Evolutionary conservation across 2,888 invertebrate species (phyloP).

Genomic region (Drosophila mayaguana): DNA sequence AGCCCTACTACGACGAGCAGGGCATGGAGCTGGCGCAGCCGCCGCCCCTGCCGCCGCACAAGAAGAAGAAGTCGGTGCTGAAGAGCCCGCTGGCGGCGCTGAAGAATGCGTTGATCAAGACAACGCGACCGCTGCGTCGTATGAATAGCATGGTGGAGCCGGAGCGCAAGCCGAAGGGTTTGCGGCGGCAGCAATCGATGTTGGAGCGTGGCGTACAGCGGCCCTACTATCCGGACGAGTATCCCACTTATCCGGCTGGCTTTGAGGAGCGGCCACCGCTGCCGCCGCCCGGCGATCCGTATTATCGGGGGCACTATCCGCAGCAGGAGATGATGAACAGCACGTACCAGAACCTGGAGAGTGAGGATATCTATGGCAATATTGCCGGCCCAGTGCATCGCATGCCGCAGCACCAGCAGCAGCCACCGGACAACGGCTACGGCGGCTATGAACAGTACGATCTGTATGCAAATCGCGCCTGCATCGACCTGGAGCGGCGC

Average conservation of each 20-base stretch:
- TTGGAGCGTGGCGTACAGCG: slow-evolving; percentile 83
- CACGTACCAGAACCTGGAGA: slow-evolving; percentile 84
- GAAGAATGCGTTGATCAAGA: slow-evolving; percentile 84
- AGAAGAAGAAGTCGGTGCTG: slow-evolving; percentile 84
- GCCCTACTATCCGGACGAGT: slow-evolving; percentile 84
- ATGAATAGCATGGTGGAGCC: slow-evolving; percentile 85
- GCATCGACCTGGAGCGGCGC: slow-evolving; percentile 84
- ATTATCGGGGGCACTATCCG: slow-evolving; percentile 67
- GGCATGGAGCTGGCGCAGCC: slow-evolving; percentile 68
- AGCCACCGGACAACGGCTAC: slow-evolving; percentile 59
- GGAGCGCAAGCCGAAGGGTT: slow-evolving; percentile 81
- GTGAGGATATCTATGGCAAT: slow-evolving; percentile 84
- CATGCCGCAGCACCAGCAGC: slow-evolving; percentile 25
- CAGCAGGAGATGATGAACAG: slow-evolving; percentile 81
- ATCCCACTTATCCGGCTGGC: slow-evolving; percentile 83
- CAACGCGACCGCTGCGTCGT: slow-evolving; percentile 83
- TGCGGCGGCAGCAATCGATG: slow-evolving; percentile 85
- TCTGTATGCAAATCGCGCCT: slow-evolving; percentile 84
- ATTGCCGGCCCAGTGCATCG: slow-evolving; percentile 60
- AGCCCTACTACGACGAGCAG: slow-evolving; percentile 74
- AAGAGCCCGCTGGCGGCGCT: slow-evolving; percentile 84
- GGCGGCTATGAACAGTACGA: slow-evolving; percentile 79
- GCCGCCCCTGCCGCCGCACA: slow-evolving; percentile 82
- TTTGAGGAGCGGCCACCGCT: slow-evolving; percentile 72
- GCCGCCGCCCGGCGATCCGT: slow-evolving; percentile 62